phyloP scores from a whole-genome alignment of 2,113 vertebrate species.

The Tapirus terrestris region DNA sequence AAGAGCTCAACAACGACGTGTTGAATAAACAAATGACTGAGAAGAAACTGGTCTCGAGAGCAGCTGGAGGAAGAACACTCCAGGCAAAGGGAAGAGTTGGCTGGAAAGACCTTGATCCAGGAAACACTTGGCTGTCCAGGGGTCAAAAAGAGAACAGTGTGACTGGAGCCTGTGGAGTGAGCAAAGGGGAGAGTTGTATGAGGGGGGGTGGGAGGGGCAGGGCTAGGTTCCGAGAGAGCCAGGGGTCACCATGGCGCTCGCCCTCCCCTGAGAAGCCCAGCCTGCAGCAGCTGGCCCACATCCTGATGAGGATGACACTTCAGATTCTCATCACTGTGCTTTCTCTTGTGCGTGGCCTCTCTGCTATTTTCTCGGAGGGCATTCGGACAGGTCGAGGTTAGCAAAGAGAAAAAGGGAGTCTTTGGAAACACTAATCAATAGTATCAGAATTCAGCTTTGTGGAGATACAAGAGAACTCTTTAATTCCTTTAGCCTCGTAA shows the following conservation, averaged over 20 bases:
- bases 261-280: neutral
- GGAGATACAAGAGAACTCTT: neutral
- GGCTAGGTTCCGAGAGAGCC: neutral
- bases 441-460: neutral
- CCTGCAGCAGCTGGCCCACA: neutral
- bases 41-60: neutral
- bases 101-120: neutral
- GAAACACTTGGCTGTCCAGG: neutral
- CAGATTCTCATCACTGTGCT: neutral
- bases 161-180: too few relatives aligned
- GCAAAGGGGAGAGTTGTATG: neutral
- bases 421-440: neutral
- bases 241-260: accelerated
- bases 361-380: neutral
- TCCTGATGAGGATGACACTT: accelerated
- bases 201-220: neutral
- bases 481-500: neutral
- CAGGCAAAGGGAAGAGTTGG: neutral
- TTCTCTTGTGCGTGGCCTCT: neutral
- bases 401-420: neutral
- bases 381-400: neutral
- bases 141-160: neutral
- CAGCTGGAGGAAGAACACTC: neutral
- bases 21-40: neutral
- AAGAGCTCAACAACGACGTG: neutral